Conservation (phyloP, 2,797 vertebrate species). For the Apogon hyalosoma region DNA sequence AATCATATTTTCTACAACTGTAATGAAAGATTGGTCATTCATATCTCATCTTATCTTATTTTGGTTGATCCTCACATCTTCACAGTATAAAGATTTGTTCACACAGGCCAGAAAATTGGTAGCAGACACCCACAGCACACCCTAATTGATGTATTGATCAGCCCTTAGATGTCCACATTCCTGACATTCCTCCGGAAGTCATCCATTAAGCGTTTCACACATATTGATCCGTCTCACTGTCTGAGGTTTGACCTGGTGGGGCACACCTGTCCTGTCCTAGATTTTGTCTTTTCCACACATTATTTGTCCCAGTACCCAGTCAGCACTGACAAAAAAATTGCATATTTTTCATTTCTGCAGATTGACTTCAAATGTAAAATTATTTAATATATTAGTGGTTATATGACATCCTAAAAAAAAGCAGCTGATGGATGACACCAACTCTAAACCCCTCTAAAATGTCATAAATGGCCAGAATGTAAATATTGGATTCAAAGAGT, state of each 20-base stretch:
- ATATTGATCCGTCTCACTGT: slow-evolving; percentile 56
- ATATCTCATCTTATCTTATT: slow-evolving; percentile 13
- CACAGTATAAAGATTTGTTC: slow-evolving; percentile 26
- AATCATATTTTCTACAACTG: neutral
- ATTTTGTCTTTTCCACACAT: slow-evolving; percentile 29
- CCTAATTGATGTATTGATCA: slow-evolving; percentile 81
- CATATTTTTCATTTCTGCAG: slow-evolving; percentile 30
- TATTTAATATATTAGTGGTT: neutral
- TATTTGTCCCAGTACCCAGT: slow-evolving; percentile 16
- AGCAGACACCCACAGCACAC: slow-evolving; percentile 48
- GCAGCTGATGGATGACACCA: neutral
- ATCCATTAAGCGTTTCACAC: slow-evolving; percentile 80
- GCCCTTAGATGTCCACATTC: slow-evolving; percentile 79
- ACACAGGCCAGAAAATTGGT: slow-evolving; percentile 38
- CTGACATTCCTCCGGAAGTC: slow-evolving; percentile 78
- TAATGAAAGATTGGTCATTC: neutral
- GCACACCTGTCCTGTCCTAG: slow-evolving; percentile 71
- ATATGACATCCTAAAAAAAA: neutral
- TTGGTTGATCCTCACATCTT: neutral
- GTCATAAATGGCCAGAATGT: neutral
- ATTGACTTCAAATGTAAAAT: slow-evolving; percentile 2
- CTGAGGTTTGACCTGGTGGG: slow-evolving; percentile 66
- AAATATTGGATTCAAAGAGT: neutral
- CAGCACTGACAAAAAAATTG: slow-evolving; percentile 34
- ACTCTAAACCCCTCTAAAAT: neutral